Evolutionary conservation across 2,113 vertebrate species (phyloP), one percentile per base, ranked within the genome.

Genomic region (Oriolus oriolus): DNA sequence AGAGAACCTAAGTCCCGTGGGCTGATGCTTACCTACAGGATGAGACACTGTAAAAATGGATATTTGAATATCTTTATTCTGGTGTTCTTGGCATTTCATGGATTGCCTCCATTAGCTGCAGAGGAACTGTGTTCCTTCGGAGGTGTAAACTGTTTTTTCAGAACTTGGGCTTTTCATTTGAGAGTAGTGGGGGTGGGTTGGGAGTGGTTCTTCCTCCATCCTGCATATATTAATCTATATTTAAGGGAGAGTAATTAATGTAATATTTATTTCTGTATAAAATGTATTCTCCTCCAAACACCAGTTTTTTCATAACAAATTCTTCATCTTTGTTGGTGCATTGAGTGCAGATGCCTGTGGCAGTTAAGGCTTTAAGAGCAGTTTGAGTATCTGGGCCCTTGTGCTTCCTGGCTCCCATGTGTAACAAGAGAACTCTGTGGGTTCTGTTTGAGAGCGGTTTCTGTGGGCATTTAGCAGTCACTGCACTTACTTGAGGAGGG

Each of bases 381-480:
- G 66, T 86, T 44, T 71, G 57, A n/a, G 9, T 54, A 22, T 33
- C n/a, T 26, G 19, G 42, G 61, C 33, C 39, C 35, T 14, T 13
- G 73, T 84, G 63, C 73, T 77, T 80, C 33, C 39, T 24, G n/a
- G 15, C 53, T 86, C 42, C 33, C 5, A 1, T 3, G 18, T 53
- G 61, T 50, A 26, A 64, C 35, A 10, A 2, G 31, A 45, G 42
- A 57, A 23, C 87, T 54, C 30, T 0, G 3, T 24, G 68, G 56
- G 17, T 30, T 89, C 26, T 68, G 28, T 77, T 31, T 13, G n/a
- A 53, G 57, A 42, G 56, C 0, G 1, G 35, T 76, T 76, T 39
- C 70, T 27, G 53, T 45, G 61, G 42, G 21, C 18, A 12, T 68
- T 54, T 3, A 59, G 61, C 64, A 69, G 18, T 59, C 0, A 0